Evolutionary conservation across 2,113 vertebrate genomes (phyloP), one percentile per base, ranked within the genome.

Genomic region (Chaetodon trifascialis): DNA sequence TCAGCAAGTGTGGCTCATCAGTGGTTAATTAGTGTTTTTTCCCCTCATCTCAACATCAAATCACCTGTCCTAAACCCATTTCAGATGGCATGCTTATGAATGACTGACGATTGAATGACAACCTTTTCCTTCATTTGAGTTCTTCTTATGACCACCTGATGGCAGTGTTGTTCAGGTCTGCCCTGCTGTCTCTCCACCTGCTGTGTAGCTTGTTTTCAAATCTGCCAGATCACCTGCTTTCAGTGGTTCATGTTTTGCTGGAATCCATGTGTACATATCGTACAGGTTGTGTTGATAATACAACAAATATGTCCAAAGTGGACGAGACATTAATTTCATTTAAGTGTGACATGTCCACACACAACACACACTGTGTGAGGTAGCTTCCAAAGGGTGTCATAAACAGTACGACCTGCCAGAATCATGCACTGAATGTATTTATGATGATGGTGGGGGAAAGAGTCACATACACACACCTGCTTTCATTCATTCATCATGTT

Each of bases 131-230:
- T 30, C 38, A 40, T 40, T 40, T 40, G 8, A 40, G 8, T 30
- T 30, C 3, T 30, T 30, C 30, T 30, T 30, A 16, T 73, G 34
- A 40, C 79, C 79, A 90, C 75, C 2, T 4, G 83, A 62, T 76
- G 83, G 84, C 67, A 79, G 60, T 19, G 7, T 80, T 79, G 60
- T 11, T 36, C 21, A 56, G 30, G 19, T 25, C 17, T 83, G 16
- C 38, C 56, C 7, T 64, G 2, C 80, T 49, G 8, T 25, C 21
- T 23, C n/a, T 0, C 17, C 17, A 17, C 11, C 23, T 6, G 25
- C 21, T 7, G 15, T 23, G 3, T 6, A 19, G 52, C 34, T 36
- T 42, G 9, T 16, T 34, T n/a, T 5, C 6, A 30, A 47, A 30
- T 30, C 30, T 30, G 21, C 2, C 44, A 46, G 19, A 70, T 34